Evolutionary conservation across 2,113 vertebrate species (phyloP).

Genomic region (Hemichromis elongatus): DNA sequence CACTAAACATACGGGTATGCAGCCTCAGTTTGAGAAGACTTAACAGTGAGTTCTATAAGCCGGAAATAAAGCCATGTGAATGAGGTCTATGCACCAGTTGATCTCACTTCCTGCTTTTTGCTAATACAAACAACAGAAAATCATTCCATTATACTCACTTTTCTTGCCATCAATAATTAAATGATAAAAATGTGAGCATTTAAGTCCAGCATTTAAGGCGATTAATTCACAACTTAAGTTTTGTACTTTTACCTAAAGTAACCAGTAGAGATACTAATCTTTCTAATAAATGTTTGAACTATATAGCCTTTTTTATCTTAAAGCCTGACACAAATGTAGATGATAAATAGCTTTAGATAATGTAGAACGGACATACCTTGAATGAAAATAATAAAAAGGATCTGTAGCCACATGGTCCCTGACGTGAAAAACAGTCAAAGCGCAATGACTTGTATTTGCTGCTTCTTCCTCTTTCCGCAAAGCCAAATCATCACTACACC

Average conservation of each 20-base stretch:
- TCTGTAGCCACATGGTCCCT: neutral
- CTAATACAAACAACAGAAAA: too few relatives aligned
- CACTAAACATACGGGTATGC: too few relatives aligned
- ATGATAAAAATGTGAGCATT: neutral
- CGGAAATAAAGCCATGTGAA: too few relatives aligned
- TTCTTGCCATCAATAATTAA: neutral
- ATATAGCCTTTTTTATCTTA: neutral
- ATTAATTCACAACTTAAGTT: too few relatives aligned
- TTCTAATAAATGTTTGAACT: neutral
- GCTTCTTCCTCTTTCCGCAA: neutral
- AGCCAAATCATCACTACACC: too few relatives aligned
- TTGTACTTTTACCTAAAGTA: neutral
- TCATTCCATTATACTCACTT: neutral
- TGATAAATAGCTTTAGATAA: neutral
- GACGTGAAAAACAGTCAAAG: neutral
- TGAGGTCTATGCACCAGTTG: too few relatives aligned
- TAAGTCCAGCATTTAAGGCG: too few relatives aligned
- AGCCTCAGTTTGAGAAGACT: too few relatives aligned
- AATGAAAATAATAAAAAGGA: accelerated
- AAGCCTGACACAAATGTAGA: neutral
- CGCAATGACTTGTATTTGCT: neutral
- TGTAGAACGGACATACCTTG: neutral
- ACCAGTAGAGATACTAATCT: neutral
- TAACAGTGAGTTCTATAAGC: too few relatives aligned
- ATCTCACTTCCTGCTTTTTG: too few relatives aligned